Evolutionary conservation across 2,113 vertebrate species (phyloP).

Genomic region (Argyrosomus japonicus): DNA sequence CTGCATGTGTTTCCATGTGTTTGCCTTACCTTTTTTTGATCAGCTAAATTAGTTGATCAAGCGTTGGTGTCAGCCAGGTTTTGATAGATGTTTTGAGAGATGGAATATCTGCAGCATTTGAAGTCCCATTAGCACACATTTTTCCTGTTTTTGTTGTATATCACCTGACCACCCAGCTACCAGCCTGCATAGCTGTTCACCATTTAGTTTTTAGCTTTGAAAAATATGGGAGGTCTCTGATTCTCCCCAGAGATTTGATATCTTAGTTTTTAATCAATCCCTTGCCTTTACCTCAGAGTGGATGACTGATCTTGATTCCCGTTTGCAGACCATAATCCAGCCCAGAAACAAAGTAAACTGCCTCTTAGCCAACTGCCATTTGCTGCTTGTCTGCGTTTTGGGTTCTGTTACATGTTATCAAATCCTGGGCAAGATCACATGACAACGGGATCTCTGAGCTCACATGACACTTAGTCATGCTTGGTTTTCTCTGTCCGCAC

Average conservation of each 20-base stretch:
- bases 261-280: neutral
- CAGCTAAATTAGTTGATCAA: neutral
- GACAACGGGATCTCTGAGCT: neutral
- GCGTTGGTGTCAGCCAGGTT: neutral
- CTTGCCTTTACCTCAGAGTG: neutral
- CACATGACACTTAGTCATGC: neutral
- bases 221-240: neutral
- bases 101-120: neutral
- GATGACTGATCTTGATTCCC: neutral
- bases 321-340: neutral
- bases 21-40: neutral
- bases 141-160: neutral
- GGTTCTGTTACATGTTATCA: neutral
- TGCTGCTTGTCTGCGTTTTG: neutral
- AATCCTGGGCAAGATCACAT: slow-evolving; percentile 5
- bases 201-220: neutral
- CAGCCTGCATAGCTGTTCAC: neutral
- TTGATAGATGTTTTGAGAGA: neutral
- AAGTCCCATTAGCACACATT: neutral
- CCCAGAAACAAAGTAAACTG: slow-evolving; percentile 1
- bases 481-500: neutral
- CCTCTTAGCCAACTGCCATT: slow-evolving; percentile 1
- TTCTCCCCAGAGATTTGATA: neutral
- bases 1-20: neutral
- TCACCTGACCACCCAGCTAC: neutral